Conservation (phyloP, 2,113 vertebrate genomes). For the Nothocercus nigrocapillus region DNA sequence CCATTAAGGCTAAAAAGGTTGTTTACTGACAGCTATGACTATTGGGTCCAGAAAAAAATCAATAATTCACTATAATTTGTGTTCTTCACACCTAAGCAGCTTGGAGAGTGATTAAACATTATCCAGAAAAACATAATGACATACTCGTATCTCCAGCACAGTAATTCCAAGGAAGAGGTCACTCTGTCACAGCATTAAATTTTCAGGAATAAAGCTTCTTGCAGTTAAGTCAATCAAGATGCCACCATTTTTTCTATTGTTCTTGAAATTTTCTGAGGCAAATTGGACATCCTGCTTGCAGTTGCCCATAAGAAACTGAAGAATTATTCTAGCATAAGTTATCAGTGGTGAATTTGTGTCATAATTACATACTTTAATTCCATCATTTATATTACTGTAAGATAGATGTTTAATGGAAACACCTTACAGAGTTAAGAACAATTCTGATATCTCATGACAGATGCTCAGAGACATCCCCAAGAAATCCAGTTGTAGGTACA, state of each 20-base stretch:
- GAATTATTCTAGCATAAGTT: not conserved
- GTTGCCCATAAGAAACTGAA: not conserved
- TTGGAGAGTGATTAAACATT: not conserved
- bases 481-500: not conserved
- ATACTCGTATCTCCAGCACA: not conserved
- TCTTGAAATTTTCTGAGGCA: not conserved
- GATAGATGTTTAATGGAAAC: not conserved
- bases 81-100: not conserved
- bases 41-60: not conserved
- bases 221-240: not conserved
- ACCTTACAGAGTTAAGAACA: too few relatives aligned
- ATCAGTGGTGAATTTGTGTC: not conserved
- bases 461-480: not conserved
- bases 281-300: not conserved
- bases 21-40: not conserved
- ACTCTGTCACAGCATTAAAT: not conserved
- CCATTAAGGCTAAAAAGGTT: not conserved
- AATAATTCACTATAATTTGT: not conserved
- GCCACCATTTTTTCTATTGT: not conserved
- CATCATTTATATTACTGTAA: not conserved
- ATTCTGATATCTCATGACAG: too few relatives aligned
- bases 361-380: not conserved
- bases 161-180: not conserved
- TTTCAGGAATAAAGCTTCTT: not conserved
- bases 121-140: not conserved